These are phyloP conservation scores for Acinonyx jubatus DNA, from an alignment of 2,113 vertebrate species.

Conservation along the genomic window DNA sequence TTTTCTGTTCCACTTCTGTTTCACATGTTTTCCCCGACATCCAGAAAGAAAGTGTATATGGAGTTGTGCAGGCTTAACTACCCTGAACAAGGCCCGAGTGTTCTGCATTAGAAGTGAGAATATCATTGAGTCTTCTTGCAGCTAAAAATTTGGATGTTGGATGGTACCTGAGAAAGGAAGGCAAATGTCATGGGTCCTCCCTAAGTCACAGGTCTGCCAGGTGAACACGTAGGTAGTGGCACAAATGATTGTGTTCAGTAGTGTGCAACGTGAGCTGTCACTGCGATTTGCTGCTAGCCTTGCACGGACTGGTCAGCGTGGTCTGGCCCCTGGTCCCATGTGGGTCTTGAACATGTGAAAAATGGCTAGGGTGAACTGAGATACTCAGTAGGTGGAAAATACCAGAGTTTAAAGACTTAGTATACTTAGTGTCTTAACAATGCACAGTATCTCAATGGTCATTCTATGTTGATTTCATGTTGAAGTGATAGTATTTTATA, in stretches of 20 bases:
- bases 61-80: rapidly evolving
- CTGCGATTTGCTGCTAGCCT: neutral
- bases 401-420: neutral
- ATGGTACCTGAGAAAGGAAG: neutral
- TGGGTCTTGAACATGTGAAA: neutral
- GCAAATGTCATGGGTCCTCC: neutral
- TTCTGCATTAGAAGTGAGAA: neutral
- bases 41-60: neutral
- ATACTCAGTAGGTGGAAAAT: neutral
- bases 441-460: neutral
- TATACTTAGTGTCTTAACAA: neutral
- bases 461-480: neutral
- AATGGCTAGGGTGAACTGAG: neutral
- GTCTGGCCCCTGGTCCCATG: rapidly evolving
- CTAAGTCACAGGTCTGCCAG: neutral
- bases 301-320: rapidly evolving
- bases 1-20: neutral
- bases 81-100: too few relatives aligned
- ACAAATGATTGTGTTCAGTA: neutral
- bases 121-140: neutral
- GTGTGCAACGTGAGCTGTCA: neutral
- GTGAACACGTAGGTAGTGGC: neutral
- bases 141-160: neutral
- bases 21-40: neutral
- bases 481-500: neutral